These are phyloP conservation scores for Caerostris darwini DNA, from an alignment of 1,140 invertebrate genomes.

Conservation along the genomic window DNA sequence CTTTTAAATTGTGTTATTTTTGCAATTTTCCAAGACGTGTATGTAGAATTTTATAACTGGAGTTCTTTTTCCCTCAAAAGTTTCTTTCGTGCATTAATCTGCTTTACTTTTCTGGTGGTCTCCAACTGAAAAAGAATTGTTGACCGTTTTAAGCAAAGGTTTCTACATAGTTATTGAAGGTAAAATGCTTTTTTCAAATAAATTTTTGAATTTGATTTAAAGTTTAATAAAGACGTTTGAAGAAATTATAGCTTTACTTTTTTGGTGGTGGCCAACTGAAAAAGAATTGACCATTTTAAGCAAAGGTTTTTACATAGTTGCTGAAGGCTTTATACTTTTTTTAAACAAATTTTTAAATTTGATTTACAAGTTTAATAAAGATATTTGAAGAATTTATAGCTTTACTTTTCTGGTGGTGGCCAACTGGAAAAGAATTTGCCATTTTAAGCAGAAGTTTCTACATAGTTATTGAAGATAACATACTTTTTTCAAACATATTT, in stretches of 20 bases:
- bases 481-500: neutral
- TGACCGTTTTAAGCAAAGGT: neutral
- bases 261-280: neutral
- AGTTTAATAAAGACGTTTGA: no score
- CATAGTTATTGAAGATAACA: neutral
- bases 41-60: neutral
- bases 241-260: accelerated
- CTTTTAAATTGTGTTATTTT: neutral
- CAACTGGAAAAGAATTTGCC: neutral
- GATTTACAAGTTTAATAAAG: no score
- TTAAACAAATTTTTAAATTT: neutral
- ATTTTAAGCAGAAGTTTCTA: neutral
- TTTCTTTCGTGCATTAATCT: neutral
- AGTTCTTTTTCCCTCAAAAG: neutral
- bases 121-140: neutral
- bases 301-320: neutral
- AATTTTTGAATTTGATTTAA: neutral
- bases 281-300: neutral
- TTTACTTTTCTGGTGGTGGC: neutral
- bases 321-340: neutral
- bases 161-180: neutral
- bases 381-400: no score
- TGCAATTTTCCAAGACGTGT: neutral
- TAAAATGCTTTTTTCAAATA: neutral
- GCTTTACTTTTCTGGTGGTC: neutral